Evolutionary conservation across 2,113 vertebrate genomes (phyloP).

Genomic region (Rhinichthys klamathensis): DNA sequence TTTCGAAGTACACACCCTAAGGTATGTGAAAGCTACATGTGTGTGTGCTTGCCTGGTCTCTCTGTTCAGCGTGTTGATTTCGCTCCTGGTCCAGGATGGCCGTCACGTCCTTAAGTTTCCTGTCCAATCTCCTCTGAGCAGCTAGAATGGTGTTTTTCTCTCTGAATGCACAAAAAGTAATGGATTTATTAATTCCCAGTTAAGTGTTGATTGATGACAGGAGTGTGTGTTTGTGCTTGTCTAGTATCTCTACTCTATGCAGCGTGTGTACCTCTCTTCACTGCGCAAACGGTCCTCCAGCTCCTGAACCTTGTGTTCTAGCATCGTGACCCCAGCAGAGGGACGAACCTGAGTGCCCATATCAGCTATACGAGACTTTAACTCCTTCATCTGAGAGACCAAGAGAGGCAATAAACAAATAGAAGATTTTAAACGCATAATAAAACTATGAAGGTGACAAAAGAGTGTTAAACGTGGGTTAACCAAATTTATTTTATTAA

Average conservation of each 20-base stretch:
- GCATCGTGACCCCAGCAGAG: slow-evolving; percentile 74
- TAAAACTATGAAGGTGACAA: neutral
- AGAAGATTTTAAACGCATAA: neutral
- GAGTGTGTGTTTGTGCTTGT: neutral
- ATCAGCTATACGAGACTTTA: slow-evolving; percentile 85
- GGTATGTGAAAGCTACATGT: neutral
- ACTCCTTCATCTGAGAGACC: slow-evolving; percentile 84
- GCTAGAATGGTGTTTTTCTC: slow-evolving; percentile 84
- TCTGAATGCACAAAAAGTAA: slow-evolving; percentile 63
- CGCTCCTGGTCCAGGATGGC: slow-evolving; percentile 91
- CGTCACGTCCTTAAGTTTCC: slow-evolving; percentile 89
- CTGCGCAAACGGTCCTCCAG: slow-evolving; percentile 85
- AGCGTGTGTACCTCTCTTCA: slow-evolving; percentile 82
- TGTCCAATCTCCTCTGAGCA: slow-evolving; percentile 85
- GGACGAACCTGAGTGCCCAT: slow-evolving; percentile 82
- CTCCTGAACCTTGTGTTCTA: slow-evolving; percentile 86
- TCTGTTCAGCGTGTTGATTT: slow-evolving; percentile 86
- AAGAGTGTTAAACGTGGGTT: too few species aligned
- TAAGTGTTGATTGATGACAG: neutral
- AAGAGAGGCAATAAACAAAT: neutral
- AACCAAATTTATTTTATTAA: too few species aligned
- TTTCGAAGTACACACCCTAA: neutral
- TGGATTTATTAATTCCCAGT: neutral
- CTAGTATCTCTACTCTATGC: neutral
- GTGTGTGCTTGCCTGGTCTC: slow-evolving; percentile 82